A percentile compares a stretch with the other conserved stretches of the same genome.
These are phyloP conservation scores for Scotopteryx bipunctaria DNA, from an alignment of 2,888 invertebrate species.

Conservation along the genomic window DNA sequence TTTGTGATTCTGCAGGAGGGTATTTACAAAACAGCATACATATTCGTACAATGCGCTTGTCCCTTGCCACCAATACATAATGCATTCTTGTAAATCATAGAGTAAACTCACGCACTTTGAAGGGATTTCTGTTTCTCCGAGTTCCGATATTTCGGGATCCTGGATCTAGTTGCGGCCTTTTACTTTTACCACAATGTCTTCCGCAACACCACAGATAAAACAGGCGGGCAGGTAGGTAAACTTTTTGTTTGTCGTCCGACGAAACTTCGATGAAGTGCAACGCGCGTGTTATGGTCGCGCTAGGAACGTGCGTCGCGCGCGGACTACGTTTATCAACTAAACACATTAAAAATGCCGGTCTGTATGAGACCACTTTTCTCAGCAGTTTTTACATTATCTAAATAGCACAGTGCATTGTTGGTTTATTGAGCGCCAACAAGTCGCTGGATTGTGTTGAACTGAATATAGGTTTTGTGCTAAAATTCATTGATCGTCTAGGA, in stretches of 20 bases:
- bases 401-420: slow-evolving; percentile 49
- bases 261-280: slow-evolving; percentile 43
- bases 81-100: slow-evolving; percentile 51
- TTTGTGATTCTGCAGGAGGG: slow-evolving; percentile 4
- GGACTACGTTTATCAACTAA: slow-evolving; percentile 76
- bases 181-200: not conserved
- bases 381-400: slow-evolving; percentile 37
- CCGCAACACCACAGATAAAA: not conserved
- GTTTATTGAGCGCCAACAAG: slow-evolving; percentile 4
- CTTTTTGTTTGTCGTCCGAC: slow-evolving; percentile 23
- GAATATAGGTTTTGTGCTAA: not conserved
- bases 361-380: slow-evolving; percentile 53
- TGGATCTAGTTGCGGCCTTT: not conserved
- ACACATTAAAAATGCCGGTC: slow-evolving; percentile 70
- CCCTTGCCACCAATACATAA: slow-evolving; percentile 55
- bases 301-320: slow-evolving; percentile 65
- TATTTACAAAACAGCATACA: slow-evolving; percentile 32
- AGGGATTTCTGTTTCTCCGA: slow-evolving; percentile 55
- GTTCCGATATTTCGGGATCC: slow-evolving; percentile 18
- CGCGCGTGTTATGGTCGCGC: slow-evolving; percentile 45
- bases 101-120: slow-evolving; percentile 66
- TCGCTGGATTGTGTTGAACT: too few relatives aligned
- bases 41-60: slow-evolving; percentile 50
- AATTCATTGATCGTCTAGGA: not conserved
- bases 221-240: not conserved